Conservation (phyloP, 2,888 invertebrate species). For the Drosophila prolongata region DNA sequence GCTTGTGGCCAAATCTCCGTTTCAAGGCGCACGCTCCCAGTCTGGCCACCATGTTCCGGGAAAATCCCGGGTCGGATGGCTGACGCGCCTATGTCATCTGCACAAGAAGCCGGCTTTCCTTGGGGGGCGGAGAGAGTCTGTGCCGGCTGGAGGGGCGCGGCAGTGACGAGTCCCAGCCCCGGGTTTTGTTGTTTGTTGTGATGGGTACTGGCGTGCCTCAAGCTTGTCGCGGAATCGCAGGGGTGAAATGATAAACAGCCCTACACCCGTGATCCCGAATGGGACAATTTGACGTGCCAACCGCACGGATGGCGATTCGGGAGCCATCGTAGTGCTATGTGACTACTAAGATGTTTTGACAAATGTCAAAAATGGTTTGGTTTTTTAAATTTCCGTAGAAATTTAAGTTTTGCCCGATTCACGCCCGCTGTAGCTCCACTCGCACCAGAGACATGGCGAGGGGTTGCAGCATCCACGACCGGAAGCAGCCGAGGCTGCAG, state of each 20-base stretch:
- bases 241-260: constrained; percentile 34
- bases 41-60: constrained; percentile 31
- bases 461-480: constrained; percentile 4
- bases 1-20: constrained; percentile 52
- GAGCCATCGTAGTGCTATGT: constrained; percentile 80
- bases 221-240: constrained; percentile 30
- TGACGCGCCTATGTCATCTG: constrained; percentile 57
- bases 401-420: constrained; percentile 42
- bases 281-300: constrained; percentile 71
- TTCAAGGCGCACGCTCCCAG: constrained; percentile 36
- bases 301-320: constrained; percentile 78
- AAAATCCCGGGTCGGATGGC: constrained; percentile 29
- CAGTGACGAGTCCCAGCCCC: constrained; percentile 55
- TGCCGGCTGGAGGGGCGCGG: constrained; percentile 51
- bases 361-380: constrained; percentile 27
- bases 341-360: background rate
- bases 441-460: constrained; percentile 34
- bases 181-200: background rate
- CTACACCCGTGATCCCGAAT: constrained; percentile 21
- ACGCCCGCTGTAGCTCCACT: constrained; percentile 42
- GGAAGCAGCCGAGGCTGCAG: constrained; percentile 8
- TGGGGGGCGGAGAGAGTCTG: constrained; percentile 47
- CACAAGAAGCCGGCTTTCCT: constrained; percentile 50
- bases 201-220: constrained; percentile 61
- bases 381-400: constrained; percentile 34